A percentile compares a stretch with the other conserved stretches of the same genome.
phyloP scores from a whole-genome alignment of 2,888 invertebrate species.

The Drosophila crucigera region DNA sequence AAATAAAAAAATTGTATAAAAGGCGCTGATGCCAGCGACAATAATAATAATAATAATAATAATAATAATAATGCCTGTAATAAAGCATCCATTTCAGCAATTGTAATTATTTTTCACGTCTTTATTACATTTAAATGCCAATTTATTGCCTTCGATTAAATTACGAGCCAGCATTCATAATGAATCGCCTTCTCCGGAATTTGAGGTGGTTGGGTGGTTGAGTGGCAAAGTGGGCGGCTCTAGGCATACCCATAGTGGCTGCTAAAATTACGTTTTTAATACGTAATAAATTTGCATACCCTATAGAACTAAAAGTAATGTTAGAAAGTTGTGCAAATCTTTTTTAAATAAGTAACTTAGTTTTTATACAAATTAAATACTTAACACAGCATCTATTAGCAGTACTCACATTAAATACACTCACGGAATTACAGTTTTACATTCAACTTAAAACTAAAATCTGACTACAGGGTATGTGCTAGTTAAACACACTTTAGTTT shows the following conservation, averaged over 20 bases:
- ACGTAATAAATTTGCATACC: constrained; percentile 30
- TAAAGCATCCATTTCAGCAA: constrained; percentile 57
- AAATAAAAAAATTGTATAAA: constrained; percentile 48
- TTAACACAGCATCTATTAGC: not conserved
- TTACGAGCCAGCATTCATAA: constrained; percentile 60
- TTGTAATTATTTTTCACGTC: constrained; percentile 76
- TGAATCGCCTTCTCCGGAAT: constrained; percentile 51
- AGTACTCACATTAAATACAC: not conserved
- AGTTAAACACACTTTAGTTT: not conserved
- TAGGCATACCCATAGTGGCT: not conserved
- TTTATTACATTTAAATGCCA: constrained; percentile 82
- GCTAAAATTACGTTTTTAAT: constrained; percentile 31
- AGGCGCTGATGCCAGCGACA: constrained; percentile 38
- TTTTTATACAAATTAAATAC: not conserved
- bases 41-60: constrained; percentile 11
- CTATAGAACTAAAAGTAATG: not conserved
- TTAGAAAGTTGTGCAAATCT: not conserved
- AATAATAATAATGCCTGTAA: constrained; percentile 52
- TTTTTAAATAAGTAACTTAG: not conserved
- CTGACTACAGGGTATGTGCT: not conserved
- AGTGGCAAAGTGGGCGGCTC: not conserved
- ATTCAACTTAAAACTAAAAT: not conserved
- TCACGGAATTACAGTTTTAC: not conserved
- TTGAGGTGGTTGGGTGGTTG: not conserved
- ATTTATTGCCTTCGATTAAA: constrained; percentile 80